Percentiles rank a stretch among this genome's conserved stretches.
These are phyloP conservation scores for Aelia acuminata DNA, from an alignment of 2,888 invertebrate species.

Conservation along the genomic window DNA sequence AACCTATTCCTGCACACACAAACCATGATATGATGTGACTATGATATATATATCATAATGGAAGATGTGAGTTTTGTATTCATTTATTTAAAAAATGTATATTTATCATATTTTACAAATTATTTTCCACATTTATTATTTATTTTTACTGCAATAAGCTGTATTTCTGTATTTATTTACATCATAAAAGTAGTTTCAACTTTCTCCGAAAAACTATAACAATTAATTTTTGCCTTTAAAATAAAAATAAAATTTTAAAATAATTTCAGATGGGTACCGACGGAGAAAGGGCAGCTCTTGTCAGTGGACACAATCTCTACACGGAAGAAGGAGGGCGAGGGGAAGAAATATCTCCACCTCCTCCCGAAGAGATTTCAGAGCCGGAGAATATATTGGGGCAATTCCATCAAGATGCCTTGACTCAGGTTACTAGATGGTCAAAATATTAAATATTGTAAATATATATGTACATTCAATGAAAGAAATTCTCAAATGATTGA, in stretches of 20 bases:
- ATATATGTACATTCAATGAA: background rate
- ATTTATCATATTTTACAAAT: too few relatives aligned
- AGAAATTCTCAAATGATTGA: background rate
- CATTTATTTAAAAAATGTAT: too few relatives aligned
- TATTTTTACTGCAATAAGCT: too few relatives aligned
- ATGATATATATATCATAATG: too few relatives aligned
- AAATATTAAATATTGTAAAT: background rate
- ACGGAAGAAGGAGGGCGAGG: conserved; percentile 58
- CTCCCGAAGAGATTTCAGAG: conserved; percentile 47
- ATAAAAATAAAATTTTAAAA: background rate
- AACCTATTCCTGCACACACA: too few relatives aligned
- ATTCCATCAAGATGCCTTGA: conserved; percentile 64
- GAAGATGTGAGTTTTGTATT: too few relatives aligned
- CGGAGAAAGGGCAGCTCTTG: conserved; percentile 63
- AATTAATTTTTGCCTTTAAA: too few relatives aligned
- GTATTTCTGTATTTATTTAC: background rate
- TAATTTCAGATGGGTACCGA: conserved; percentile 59
- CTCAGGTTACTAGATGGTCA: conserved; percentile 52
- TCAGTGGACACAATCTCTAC: conserved; percentile 62
- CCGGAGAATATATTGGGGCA: conserved; percentile 62
- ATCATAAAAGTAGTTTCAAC: background rate
- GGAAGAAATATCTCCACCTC: conserved; percentile 59
- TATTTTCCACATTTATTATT: too few relatives aligned
- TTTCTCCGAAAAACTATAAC: background rate
- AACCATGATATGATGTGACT: too few relatives aligned